These are phyloP conservation scores for Thamnophis elegans DNA, from an alignment of 2,797 vertebrate species.

Conservation along the genomic window DNA sequence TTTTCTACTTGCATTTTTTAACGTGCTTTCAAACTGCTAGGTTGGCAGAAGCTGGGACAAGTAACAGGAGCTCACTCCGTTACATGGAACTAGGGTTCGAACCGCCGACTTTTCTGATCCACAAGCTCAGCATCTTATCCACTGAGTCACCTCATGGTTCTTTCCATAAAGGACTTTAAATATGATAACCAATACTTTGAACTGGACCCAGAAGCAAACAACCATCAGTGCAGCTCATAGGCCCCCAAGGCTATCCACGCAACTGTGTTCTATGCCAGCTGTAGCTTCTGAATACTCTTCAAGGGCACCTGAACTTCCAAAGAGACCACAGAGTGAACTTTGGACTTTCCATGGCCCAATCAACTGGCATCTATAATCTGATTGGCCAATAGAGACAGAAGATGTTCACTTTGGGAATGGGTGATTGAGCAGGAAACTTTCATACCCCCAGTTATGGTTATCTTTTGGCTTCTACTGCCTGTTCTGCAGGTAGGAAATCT, in stretches of 20 bases:
- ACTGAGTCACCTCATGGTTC: too few relatives aligned
- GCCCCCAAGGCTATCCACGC: too few relatives aligned
- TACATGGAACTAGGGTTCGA: too few relatives aligned
- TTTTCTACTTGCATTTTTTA: too few relatives aligned
- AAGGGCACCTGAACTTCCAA: not conserved
- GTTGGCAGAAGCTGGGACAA: too few relatives aligned
- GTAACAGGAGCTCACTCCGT: too few relatives aligned
- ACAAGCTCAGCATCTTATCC: too few relatives aligned
- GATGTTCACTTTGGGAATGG: not conserved
- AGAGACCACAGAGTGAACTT: not conserved
- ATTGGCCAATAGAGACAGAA: not conserved
- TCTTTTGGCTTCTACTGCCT: not conserved
- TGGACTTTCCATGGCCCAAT: not conserved
- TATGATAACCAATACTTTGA: not conserved
- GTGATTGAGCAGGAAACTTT: not conserved
- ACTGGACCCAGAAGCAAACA: not conserved
- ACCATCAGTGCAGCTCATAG: not conserved
- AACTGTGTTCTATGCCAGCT: not conserved
- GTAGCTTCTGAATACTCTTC: not conserved
- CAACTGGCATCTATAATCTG: not conserved
- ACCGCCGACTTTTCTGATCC: too few relatives aligned
- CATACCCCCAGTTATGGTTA: not conserved
- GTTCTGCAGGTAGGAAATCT: not conserved
- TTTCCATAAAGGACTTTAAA: too few relatives aligned
- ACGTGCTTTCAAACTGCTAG: too few relatives aligned